Evolutionary conservation across 2,113 vertebrate species (phyloP).

Genomic region (Pachyramphus minor): DNA sequence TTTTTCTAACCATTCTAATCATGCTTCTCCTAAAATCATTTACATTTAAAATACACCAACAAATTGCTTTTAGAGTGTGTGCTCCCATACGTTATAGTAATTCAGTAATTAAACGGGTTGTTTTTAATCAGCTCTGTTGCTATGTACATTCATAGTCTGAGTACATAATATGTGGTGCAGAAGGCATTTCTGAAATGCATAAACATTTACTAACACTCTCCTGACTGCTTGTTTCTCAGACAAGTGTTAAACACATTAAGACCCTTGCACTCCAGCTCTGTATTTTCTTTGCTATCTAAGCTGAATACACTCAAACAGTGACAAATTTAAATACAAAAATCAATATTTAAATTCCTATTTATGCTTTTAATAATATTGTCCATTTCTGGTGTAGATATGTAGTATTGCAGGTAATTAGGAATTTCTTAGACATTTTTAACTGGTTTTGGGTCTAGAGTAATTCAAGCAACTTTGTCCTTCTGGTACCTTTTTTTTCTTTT

Average conservation of each 20-base stretch:
- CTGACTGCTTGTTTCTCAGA: constrained; percentile 46
- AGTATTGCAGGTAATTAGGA: background rate
- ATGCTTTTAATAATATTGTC: background rate
- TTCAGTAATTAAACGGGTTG: constrained; percentile 14
- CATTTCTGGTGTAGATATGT: background rate
- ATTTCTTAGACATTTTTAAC: background rate
- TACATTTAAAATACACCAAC: background rate
- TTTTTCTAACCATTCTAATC: background rate
- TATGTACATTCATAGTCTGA: constrained; percentile 41
- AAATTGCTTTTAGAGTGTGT: background rate
- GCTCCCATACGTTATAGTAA: background rate
- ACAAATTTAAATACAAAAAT: background rate
- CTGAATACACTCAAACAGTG: background rate
- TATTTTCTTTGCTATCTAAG: constrained; percentile 12
- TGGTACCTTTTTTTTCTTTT: background rate
- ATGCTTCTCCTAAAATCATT: background rate
- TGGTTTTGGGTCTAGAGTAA: background rate
- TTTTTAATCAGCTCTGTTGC: constrained; percentile 24
- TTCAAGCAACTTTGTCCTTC: background rate
- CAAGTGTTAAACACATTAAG: constrained; percentile 28
- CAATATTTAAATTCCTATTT: background rate
- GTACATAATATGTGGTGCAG: constrained; percentile 25
- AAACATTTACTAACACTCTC: constrained; percentile 59
- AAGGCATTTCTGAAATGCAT: constrained; percentile 72
- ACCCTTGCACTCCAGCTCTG: background rate